These are phyloP conservation scores for Mus spretus DNA, from an alignment of 2,797 vertebrate genomes.

Conservation along the genomic window DNA sequence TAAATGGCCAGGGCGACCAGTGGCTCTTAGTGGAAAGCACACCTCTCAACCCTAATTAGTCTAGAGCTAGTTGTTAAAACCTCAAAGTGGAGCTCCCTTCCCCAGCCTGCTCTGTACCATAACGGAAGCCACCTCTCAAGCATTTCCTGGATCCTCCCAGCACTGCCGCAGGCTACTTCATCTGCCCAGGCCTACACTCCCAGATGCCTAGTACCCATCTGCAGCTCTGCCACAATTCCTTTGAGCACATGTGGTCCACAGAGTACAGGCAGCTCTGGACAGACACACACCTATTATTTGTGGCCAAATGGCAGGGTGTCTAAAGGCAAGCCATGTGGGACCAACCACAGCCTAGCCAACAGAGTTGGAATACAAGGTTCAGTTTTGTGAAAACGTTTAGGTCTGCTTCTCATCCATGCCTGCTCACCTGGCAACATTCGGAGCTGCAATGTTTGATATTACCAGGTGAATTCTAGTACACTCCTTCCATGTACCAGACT, in stretches of 20 bases:
- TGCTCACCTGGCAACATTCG: not conserved
- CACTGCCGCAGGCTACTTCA: not conserved
- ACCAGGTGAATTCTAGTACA: not conserved
- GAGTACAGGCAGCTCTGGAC: not conserved
- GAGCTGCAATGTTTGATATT: not conserved
- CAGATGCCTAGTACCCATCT: not conserved
- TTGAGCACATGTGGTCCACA: not conserved
- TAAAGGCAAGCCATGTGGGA: not conserved
- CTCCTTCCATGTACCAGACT: not conserved
- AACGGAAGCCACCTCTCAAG: not conserved
- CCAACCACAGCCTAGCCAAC: not conserved
- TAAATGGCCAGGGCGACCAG: not conserved
- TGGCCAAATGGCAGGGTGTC: not conserved
- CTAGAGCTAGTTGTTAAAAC: not conserved
- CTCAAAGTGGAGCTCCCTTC: not conserved
- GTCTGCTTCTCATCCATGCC: not conserved
- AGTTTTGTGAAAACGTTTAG: not conserved
- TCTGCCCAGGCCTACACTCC: not conserved
- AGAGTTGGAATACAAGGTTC: not conserved
- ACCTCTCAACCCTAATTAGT: not conserved
- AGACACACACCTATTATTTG: not conserved
- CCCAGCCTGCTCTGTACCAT: not conserved
- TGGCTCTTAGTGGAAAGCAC: not conserved
- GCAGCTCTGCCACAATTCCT: not conserved
- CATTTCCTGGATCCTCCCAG: not conserved